A percentile compares a stretch with the other conserved stretches of the same genome.
Evolutionary conservation across 2,888 invertebrate species (phyloP).

Genomic region (Harpalus rubripes): DNA sequence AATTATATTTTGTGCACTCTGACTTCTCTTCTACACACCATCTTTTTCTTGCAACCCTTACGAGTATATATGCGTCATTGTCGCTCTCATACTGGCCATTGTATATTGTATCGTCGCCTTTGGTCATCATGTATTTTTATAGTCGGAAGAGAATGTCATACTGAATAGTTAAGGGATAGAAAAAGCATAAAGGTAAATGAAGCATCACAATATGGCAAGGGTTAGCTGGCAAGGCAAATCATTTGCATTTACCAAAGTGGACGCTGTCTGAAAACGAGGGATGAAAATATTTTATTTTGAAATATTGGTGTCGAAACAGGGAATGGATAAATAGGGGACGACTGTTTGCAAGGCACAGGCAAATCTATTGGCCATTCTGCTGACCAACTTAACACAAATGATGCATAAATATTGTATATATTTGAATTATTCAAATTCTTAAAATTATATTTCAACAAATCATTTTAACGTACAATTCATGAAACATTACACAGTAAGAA

Average conservation of each 20-base stretch:
- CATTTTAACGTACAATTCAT: conserved; percentile 23
- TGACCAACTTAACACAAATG: conserved; percentile 48
- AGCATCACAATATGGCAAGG: conserved; percentile 75
- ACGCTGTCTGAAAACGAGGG: conserved; percentile 21
- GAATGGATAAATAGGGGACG: background rate
- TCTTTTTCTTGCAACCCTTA: conserved; percentile 14
- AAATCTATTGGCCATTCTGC: conserved; percentile 44
- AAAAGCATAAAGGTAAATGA: conserved; percentile 76
- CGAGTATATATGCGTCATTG: background rate
- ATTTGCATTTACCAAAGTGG: conserved; percentile 56
- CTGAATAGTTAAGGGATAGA: conserved; percentile 69
- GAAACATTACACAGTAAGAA: conserved; percentile 15
- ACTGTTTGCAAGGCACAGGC: background rate
- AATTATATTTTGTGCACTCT: conserved; percentile 71
- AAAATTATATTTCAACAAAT: conserved; percentile 1
- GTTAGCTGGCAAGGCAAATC: conserved; percentile 71
- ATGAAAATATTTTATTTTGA: conserved; percentile 56
- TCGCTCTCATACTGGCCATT: background rate
- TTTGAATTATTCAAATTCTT: conserved; percentile 57
- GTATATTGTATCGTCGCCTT: background rate
- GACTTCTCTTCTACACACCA: conserved; percentile 1
- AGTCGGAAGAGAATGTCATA: conserved; percentile 72
- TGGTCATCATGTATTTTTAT: conserved; percentile 73
- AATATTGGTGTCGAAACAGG: conserved; percentile 29
- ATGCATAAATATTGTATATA: conserved; percentile 50